Base-by-base conservation (phyloP, 2,797 vertebrate genomes). In the Pangasius djambal region DNA sequence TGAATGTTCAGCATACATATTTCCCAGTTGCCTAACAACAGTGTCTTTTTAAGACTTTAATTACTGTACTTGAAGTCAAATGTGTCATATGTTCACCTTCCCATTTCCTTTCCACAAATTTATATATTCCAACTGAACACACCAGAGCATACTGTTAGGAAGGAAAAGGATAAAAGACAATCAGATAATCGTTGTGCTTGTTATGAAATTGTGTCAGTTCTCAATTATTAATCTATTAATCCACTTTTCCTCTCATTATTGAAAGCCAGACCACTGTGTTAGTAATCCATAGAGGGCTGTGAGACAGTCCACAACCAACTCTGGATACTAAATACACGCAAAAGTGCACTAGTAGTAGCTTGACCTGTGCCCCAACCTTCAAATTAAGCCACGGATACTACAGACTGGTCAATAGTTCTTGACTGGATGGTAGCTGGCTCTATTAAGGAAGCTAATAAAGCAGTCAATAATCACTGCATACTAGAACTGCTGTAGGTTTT, bases 251-350 rank as follows among this genome's bases (percentile, higher is more conserved):
- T 18, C 40, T 79, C 83, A 90, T 89, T 52, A 83, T 90, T 69
- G 50, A 87, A 88, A 83, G 81, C 65, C 74, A 86, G 87, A 87
- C 50, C 85, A 63, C 15, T 44, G 57, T n/a, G 79, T 74, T 89
- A 86, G 83, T 18, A 65, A 87, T 67, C 70, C 63, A 20, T 59
- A 79, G 67, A 10, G 57, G 63, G 77, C 67, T 63, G 57, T 86
- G 83, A 78, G 44, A 88, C 61, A 86, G 40, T n/a, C 72, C 20
- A 40, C 37, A 63, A 85, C 61, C 87, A 89, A 55, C 55, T 70
- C 84, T 91, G 92, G 52, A 65, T 92, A 91, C 92, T 89, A 88
- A 93, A 88, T 78, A 79, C 88, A n/a, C 6, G 31, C 69, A n/a
- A 75, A 89, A 83, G 83, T 88, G 83, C 63, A 40, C 15, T 13